Base-by-base conservation (phyloP, 2,797 vertebrate species). In the Manis crassicaudata region DNA sequence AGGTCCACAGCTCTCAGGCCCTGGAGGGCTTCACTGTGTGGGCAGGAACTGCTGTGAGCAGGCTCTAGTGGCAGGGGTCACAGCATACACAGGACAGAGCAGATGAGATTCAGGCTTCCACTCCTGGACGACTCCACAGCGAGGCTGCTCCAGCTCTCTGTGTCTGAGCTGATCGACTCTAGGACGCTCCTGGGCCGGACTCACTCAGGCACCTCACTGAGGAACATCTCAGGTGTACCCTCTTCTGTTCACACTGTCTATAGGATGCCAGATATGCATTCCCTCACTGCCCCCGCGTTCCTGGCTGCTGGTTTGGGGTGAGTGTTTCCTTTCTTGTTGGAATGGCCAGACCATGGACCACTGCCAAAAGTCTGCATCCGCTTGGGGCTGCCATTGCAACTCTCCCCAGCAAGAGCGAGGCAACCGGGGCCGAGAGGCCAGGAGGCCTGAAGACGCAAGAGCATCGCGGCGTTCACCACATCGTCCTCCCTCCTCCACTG, bases 381-480 rank as follows among this genome's bases (percentile, higher is more conserved):
- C 97, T 98, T 97, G 96, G 98, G 98, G 62, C 97, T 97, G 84
- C 98, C 98, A 98, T 98, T 98, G 97, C 98, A 98, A 98, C 98
- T 98, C 98, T 99, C 99, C 98, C 98, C 97, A 98, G 98, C 98
- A 98, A 80, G 89, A 62, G 98, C 87, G 0, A 88, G 82, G 96
- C 89, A 65, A 46, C 50, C 40, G 58, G 43, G 63, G 76, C 80
- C 82, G 63, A 76, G 27, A 16, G 18, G 17, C 58, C 62, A 37
- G 76, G 76, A 88, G 58, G 63, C 3, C 52, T 56, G 37, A 58
- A 92, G 85, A 40, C 14, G 68, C 0, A 0, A 95, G 73, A 73
- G 92, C 3, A 52, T 23, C 12, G 46, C 35, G 50, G 6, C 23
- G 9, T 63, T 29, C n/a, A 25, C 72, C 2, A 11, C 5, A 1